phyloP scores from a whole-genome alignment of 2,113 vertebrate species.

The Fulmarus glacialis region DNA sequence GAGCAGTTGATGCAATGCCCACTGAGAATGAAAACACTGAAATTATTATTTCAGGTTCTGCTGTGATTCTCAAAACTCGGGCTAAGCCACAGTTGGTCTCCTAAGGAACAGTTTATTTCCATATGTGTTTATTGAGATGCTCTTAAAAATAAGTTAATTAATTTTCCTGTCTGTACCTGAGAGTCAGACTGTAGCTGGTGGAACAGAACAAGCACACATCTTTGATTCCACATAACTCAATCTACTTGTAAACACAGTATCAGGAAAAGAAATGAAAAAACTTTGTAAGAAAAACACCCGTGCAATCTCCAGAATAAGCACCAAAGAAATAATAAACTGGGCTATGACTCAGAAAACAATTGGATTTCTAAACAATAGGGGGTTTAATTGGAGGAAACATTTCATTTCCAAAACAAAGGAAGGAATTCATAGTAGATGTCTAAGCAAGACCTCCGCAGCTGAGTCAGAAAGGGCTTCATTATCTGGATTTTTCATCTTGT shows the following conservation, averaged over 20 bases:
- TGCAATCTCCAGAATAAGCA: background rate
- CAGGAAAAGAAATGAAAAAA: background rate
- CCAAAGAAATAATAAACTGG: background rate
- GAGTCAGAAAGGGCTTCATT: conserved; percentile 32
- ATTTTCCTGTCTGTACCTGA: background rate
- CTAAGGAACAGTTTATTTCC: background rate
- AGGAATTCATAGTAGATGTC: background rate
- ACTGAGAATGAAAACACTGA: background rate
- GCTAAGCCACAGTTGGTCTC: background rate
- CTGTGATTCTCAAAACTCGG: background rate
- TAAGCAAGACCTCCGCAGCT: background rate
- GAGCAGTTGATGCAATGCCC: background rate
- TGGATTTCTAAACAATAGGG: background rate
- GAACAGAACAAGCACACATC: background rate
- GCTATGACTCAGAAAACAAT: conserved; percentile 4
- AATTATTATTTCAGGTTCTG: background rate
- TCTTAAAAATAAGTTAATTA: background rate
- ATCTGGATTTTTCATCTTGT: background rate
- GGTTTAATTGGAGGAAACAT: conserved; percentile 31
- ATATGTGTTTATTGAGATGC: background rate
- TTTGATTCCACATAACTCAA: background rate
- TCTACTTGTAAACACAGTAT: background rate
- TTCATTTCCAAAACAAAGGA: conserved; percentile 38
- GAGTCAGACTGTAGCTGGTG: background rate
- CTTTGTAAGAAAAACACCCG: background rate